A percentile compares a stretch with the other conserved stretches of the same genome.
phyloP scores from a whole-genome alignment of 2,888 invertebrate species.

The Stenchaetothrips biformis region DNA sequence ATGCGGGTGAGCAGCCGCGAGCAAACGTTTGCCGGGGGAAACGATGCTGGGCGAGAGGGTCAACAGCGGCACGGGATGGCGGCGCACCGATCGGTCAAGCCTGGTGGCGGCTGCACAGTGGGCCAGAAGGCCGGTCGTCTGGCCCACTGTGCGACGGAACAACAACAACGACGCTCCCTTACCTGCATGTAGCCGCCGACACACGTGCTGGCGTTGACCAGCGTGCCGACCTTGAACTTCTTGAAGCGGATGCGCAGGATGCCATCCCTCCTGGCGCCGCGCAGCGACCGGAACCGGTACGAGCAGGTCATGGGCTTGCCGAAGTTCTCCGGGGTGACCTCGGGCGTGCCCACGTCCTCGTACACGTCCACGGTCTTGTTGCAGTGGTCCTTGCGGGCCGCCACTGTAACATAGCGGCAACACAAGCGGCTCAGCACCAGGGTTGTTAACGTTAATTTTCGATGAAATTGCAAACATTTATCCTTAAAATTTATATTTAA shows the following conservation, averaged over 20 bases:
- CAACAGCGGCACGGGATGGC: too few species aligned
- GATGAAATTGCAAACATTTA: too few species aligned
- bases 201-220: conserved; percentile 82
- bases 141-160: too few species aligned
- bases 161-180: conserved; percentile 37
- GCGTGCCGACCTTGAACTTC: conserved; percentile 84
- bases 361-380: conserved; percentile 92
- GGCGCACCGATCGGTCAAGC: too few species aligned
- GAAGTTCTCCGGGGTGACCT: conserved; percentile 73
- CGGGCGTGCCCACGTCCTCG: conserved; percentile 84
- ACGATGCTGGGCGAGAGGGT: too few species aligned
- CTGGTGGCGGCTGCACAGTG: too few species aligned
- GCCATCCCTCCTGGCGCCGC: conserved; percentile 79
- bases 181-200: conserved; percentile 88
- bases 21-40: too few species aligned
- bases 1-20: not conserved
- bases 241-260: conserved; percentile 83
- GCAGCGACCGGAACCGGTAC: conserved; percentile 83
- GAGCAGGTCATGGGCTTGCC: conserved; percentile 83
- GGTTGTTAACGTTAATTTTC: too few species aligned
- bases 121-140: too few species aligned
- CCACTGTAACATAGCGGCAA: conserved; percentile 47
- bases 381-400: conserved; percentile 77
- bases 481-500: too few species aligned
- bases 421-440: not conserved